Evolutionary conservation across 35 echinoderm and acorn worm genomes (phyloP).

Genomic region (Stichopus chloronotus): DNA sequence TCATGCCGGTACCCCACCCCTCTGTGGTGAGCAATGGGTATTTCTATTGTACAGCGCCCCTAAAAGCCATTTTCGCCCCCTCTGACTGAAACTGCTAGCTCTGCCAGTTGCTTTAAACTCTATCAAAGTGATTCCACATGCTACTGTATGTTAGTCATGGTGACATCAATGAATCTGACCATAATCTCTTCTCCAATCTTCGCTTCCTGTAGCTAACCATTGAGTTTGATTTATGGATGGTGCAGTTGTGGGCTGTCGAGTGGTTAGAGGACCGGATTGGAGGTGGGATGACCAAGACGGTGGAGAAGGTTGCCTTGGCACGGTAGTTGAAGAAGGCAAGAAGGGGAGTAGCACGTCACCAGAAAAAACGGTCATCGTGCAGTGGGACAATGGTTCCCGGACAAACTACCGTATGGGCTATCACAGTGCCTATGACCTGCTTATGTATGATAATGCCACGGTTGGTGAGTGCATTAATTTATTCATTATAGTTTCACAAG

Average conservation of each 20-base stretch:
- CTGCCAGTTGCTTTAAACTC: too few species aligned
- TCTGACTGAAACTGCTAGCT: too few species aligned
- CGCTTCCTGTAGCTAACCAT: not conserved
- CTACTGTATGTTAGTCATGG: too few species aligned
- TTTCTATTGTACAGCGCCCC: too few species aligned
- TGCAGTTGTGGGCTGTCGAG: constrained; percentile 72
- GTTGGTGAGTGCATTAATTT: constrained; percentile 64
- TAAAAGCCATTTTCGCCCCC: too few species aligned
- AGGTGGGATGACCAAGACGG: constrained; percentile 95
- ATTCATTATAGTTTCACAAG: not conserved
- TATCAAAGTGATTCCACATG: too few species aligned
- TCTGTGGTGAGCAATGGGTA: too few species aligned
- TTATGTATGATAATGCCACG: constrained; percentile 92
- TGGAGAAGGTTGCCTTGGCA: constrained; percentile 89
- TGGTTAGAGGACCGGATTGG: constrained; percentile 94
- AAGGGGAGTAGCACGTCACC: constrained; percentile 85
- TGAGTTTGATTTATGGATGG: constrained; percentile 21
- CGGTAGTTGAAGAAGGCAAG: constrained; percentile 89
- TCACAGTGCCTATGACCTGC: constrained; percentile 80
- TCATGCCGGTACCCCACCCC: too few species aligned
- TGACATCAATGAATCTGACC: too few species aligned
- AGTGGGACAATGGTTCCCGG: constrained; percentile 93
- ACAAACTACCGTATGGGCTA: constrained; percentile 95
- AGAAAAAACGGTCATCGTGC: constrained; percentile 93
- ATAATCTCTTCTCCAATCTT: not conserved